Percentiles rank a stretch among this genome's conserved stretches.
These are phyloP conservation scores for Eupsilia transversa DNA, from an alignment of 2,888 invertebrate genomes.

Conservation along the genomic window DNA sequence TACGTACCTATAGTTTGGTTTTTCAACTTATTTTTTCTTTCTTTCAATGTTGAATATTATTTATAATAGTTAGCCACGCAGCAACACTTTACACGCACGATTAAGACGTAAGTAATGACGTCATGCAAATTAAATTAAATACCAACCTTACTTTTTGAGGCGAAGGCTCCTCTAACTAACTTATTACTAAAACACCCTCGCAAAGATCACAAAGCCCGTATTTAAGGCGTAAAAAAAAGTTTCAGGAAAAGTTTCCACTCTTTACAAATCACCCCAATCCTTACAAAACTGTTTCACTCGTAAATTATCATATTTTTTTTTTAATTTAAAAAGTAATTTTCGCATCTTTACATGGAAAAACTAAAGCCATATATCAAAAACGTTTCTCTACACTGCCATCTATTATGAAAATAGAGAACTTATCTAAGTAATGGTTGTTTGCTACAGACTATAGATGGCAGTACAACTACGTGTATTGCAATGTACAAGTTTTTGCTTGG, in stretches of 20 bases:
- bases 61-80: conserved; percentile 49
- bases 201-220: background rate
- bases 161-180: background rate
- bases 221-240: background rate
- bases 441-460: background rate
- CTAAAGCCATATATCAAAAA: background rate
- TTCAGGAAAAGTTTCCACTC: background rate
- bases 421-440: background rate
- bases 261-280: background rate
- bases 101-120: conserved; percentile 22
- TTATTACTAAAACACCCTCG: background rate
- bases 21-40: conserved; percentile 4
- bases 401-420: background rate
- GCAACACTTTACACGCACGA: conserved; percentile 48
- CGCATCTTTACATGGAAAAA: too few species aligned
- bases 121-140: conserved; percentile 25
- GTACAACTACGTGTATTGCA: background rate
- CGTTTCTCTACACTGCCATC: background rate
- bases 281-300: background rate
- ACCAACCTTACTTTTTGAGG: background rate
- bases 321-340: too few species aligned
- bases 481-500: background rate
- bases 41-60: conserved; percentile 31
- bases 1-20: conserved; percentile 24
- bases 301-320: background rate